phyloP scores from a whole-genome alignment of 2,797 vertebrate species.

The Chelonia mydas region DNA sequence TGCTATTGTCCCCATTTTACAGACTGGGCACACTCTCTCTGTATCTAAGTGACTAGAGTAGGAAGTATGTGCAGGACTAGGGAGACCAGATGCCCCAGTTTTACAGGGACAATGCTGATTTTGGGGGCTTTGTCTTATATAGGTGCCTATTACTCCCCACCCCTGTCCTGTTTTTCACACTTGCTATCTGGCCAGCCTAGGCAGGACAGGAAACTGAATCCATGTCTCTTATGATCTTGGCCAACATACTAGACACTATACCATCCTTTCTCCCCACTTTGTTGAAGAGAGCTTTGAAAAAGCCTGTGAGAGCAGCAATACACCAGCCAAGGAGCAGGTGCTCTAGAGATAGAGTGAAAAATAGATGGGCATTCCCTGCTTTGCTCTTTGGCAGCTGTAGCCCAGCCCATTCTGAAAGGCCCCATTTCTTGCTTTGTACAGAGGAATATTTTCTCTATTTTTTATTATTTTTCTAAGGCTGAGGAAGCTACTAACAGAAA shows the following conservation, averaged over 20 bases:
- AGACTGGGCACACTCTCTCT: background rate
- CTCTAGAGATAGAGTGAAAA: background rate
- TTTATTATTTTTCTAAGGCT: background rate
- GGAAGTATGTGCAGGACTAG: background rate
- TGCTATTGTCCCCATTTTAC: background rate
- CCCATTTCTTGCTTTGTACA: constrained; percentile 38
- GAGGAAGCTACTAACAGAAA: constrained; percentile 26
- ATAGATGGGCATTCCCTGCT: background rate
- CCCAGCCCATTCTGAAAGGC: background rate
- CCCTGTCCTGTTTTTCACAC: no score
- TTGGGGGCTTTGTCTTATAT: no score
- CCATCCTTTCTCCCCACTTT: background rate
- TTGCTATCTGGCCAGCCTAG: no score
- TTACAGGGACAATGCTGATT: no score
- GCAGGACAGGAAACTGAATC: background rate
- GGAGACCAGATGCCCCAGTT: no score
- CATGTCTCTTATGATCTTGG: background rate
- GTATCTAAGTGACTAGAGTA: background rate
- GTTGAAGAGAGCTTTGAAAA: background rate
- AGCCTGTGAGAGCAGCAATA: background rate
- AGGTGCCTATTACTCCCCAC: no score
- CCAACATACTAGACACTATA: background rate
- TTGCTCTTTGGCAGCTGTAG: background rate
- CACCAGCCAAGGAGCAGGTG: background rate
- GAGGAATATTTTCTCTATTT: background rate